phyloP scores from a whole-genome alignment of 2,888 invertebrate genomes.

The Mallateleia sp. region DNA sequence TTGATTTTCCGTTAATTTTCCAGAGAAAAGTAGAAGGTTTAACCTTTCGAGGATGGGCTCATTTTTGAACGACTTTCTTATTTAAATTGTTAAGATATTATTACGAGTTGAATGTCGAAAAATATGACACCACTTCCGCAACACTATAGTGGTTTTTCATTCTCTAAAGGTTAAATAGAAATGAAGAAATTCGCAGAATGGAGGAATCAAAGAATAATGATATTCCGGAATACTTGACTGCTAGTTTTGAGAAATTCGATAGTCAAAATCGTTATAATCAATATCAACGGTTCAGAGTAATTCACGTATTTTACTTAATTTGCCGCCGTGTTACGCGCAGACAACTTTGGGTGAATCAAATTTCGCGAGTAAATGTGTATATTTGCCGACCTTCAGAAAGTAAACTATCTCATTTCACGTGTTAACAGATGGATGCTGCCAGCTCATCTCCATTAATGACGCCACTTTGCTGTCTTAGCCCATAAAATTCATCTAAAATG shows the following conservation, averaged over 20 bases:
- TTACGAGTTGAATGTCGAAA: no score
- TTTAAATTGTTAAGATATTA: no score
- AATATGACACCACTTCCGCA: no score
- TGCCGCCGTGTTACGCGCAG: constrained; percentile 46
- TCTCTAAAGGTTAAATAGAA: no score
- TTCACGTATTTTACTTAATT: constrained; percentile 64
- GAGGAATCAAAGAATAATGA: no score
- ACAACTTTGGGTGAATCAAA: constrained; percentile 65
- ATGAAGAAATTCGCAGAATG: no score
- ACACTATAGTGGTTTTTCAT: no score
- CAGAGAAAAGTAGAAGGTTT: no score
- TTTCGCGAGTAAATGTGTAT: constrained; percentile 69
- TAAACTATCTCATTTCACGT: constrained; percentile 60
- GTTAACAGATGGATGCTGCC: constrained; percentile 65
- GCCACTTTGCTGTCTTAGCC: constrained; percentile 56
- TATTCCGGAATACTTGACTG: no score
- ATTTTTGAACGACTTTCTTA: no score
- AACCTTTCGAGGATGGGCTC: no score
- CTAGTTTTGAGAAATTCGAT: constrained; percentile 29
- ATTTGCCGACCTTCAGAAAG: constrained; percentile 58
- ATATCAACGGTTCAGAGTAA: constrained; percentile 63
- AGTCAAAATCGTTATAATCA: constrained; percentile 26
- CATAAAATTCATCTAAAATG: constrained; percentile 59
- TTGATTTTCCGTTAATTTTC: no score
- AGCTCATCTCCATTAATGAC: constrained; percentile 71